A percentile compares a stretch with the other conserved stretches of the same genome.
phyloP scores from a whole-genome alignment of 2,888 invertebrate species.

The Stomorhina lunata region DNA sequence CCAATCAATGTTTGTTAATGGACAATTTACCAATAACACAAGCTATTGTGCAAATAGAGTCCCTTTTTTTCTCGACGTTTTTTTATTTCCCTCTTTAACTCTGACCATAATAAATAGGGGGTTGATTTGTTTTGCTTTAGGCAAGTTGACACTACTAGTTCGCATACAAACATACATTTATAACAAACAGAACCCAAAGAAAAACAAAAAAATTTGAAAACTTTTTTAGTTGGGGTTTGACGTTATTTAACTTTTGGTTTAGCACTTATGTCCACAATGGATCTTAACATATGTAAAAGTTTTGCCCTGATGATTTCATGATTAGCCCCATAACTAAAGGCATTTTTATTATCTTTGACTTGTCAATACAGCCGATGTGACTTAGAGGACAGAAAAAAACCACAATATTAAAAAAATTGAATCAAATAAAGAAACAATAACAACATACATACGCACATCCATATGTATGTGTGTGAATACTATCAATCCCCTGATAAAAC shows the following conservation, averaged over 20 bases:
- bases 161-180: not conserved
- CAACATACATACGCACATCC: conserved; percentile 13
- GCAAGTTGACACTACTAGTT: conserved; percentile 46
- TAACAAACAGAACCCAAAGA: not conserved
- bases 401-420: conserved; percentile 32
- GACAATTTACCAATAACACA: conserved; percentile 61
- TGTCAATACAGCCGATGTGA: conserved; percentile 27
- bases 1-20: conserved; percentile 65
- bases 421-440: conserved; percentile 27
- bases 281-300: conserved; percentile 62
- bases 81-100: conserved; percentile 21
- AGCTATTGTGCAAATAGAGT: conserved; percentile 47
- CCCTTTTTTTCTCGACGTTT: conserved; percentile 27
- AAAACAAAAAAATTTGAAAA: conserved; percentile 24
- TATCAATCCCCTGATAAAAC: conserved; percentile 62
- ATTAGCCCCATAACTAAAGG: conserved; percentile 63
- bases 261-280: conserved; percentile 61
- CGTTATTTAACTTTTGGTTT: conserved; percentile 63
- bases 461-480: too few species aligned
- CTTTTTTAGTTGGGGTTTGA: conserved; percentile 39
- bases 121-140: conserved; percentile 40
- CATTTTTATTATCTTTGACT: conserved; percentile 52
- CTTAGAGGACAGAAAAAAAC: conserved; percentile 12
- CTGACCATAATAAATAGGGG: conserved; percentile 56
- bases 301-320: conserved; percentile 61